Conservation (phyloP, 2,797 vertebrate species). For the Poeciliopsis infans region DNA sequence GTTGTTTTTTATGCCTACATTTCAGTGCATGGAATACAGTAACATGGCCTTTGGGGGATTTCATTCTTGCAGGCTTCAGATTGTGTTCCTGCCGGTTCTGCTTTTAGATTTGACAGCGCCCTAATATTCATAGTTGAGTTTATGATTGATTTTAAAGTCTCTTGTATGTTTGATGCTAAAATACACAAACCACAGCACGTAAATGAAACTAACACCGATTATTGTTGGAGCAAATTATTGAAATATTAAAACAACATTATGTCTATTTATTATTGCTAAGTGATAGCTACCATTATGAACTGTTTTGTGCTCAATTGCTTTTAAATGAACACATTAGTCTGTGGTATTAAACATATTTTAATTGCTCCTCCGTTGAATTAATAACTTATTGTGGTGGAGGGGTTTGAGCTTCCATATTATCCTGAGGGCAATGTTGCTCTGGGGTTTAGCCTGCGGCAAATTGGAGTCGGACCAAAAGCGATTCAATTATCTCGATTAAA, state of each 20-base stretch:
- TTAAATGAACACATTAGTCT: not conserved
- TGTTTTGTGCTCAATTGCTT: not conserved
- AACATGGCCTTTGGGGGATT: constrained; percentile 1
- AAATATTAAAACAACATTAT: not conserved
- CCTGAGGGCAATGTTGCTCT: not conserved
- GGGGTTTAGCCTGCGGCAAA: not conserved
- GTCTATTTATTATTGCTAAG: not conserved
- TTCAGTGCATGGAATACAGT: constrained; percentile 22
- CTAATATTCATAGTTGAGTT: not conserved
- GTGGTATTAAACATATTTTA: not conserved
- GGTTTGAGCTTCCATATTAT: not conserved
- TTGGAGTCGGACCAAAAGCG: not conserved
- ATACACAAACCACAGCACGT: not conserved
- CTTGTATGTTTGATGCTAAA: constrained; percentile 2
- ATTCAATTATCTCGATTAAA: not conserved
- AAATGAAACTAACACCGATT: not conserved
- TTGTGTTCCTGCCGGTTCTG: not conserved
- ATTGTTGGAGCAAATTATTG: not conserved
- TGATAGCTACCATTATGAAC: not conserved
- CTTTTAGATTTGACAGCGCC: constrained; percentile 2
- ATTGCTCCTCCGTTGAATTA: not conserved
- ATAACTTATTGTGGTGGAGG: not conserved
- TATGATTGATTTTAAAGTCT: constrained; percentile 12
- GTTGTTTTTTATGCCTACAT: constrained; percentile 8
- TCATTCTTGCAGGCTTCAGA: not conserved